Conservation (phyloP, 2,888 invertebrate species). For the Apamea crenata region DNA sequence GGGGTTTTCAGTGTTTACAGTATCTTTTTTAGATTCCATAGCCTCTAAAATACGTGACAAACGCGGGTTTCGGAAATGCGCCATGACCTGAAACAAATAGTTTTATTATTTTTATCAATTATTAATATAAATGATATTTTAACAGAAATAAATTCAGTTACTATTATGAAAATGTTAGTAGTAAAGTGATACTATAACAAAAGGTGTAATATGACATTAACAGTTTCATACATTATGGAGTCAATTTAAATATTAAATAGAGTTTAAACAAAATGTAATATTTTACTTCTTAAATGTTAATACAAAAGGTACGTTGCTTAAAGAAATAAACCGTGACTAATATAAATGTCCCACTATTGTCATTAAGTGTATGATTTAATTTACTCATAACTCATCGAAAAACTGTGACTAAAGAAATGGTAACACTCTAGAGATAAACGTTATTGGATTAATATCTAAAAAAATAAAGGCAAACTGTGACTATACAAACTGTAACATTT, state of each 20-base stretch:
- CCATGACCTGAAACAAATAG: constrained; percentile 31
- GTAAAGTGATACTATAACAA: constrained; percentile 27
- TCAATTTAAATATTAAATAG: constrained; percentile 9
- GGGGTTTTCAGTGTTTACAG: constrained; percentile 21
- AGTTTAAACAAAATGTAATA: constrained; percentile 32
- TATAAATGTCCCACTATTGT: constrained; percentile 29
- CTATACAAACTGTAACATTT: no score
- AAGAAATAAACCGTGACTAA: constrained; percentile 29
- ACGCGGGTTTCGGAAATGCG: constrained; percentile 41
- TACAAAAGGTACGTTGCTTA: constrained; percentile 15
- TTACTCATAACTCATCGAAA: constrained; percentile 11
- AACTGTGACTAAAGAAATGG: constrained; percentile 27
- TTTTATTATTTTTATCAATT: constrained; percentile 31
- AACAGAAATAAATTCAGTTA: background rate
- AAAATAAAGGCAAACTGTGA: no score
- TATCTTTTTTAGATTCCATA: constrained; percentile 41
- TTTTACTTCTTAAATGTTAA: constrained; percentile 15
- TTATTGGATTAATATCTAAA: constrained; percentile 20
- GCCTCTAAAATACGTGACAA: constrained; percentile 41
- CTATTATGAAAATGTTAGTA: background rate
- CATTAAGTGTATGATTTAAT: constrained; percentile 17
- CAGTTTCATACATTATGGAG: constrained; percentile 5
- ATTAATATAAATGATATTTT: background rate
- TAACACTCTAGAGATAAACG: constrained; percentile 25
- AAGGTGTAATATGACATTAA: constrained; percentile 11